Base-by-base conservation (phyloP, 1,140 invertebrate species). In the Penaeus japonicus region DNA sequence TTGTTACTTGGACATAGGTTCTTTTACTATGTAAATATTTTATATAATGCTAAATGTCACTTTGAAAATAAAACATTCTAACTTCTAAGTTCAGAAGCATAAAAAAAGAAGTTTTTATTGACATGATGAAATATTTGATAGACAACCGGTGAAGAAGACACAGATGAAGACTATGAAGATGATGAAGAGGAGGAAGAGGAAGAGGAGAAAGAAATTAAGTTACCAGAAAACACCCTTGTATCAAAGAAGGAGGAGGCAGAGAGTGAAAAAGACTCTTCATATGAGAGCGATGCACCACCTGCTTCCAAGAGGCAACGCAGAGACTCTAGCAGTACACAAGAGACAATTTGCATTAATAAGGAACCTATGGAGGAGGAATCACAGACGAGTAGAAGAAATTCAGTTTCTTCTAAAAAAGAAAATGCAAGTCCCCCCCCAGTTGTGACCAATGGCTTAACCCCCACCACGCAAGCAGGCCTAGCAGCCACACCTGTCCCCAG, bases 241-340 rank as follows among this genome's bases (percentile, higher is more conserved):
- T 75, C 62, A 17, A 32, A 30, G 12, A 78, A 83, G 70, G 62
- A 82, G 17, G 86, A 83, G 22, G 54, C 55, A 10, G 86, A 88
- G 47, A 88, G 86, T 83, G 81, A 83, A 18, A 81, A 79, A 22
- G 86, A 83, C 35, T 88, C 86, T 15, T 78, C 81, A 2, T 88
- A 82, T 22, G 86, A 88, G 27, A 83, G 80, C 77, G 86, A 88
- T 62, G 86, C 80, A 77, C 86, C 86, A 15, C 79, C 80, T 10
- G 62, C 86, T 12, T 47, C 47, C 54, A 88, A 88, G 65, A 83
- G 86, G 62, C 80, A 55, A 24, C 54, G 86, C 22, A 32, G 27
- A 59, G 65, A 82, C 12, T 77, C 65, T 1, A 30, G 24, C 27
- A 81, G 83, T 18, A 65, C 57, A 22, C 27, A 39, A 27, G 59